phyloP scores from a whole-genome alignment of 2,797 vertebrate genomes.

The Manis javanica region DNA sequence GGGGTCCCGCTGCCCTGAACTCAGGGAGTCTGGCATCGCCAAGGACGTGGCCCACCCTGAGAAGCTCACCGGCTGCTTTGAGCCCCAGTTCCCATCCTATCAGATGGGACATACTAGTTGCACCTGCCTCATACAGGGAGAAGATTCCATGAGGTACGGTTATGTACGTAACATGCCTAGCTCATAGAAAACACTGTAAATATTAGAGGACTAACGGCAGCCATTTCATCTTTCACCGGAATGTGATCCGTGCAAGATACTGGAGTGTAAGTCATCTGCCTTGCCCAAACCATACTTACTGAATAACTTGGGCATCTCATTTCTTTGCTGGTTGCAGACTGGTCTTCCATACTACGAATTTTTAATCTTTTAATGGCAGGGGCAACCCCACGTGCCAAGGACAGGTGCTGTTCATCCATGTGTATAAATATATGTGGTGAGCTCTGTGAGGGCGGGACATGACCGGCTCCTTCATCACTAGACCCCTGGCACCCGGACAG shows the following conservation, averaged over 20 bases:
- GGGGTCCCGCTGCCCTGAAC: background rate
- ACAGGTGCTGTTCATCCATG: too few relatives aligned
- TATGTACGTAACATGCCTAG: too few relatives aligned
- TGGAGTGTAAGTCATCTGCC: background rate
- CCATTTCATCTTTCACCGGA: rapidly evolving
- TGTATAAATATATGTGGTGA: rapidly evolving
- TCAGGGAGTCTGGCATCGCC: background rate
- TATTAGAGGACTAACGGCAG: rapidly evolving
- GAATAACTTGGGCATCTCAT: rapidly evolving
- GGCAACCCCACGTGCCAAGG: background rate
- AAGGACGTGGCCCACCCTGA: background rate
- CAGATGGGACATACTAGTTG: background rate
- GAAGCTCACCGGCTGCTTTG: background rate
- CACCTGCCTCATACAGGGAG: background rate
- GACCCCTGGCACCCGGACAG: background rate
- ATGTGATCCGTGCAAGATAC: background rate
- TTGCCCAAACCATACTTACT: background rate
- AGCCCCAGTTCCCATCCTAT: background rate
- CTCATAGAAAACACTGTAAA: too few relatives aligned
- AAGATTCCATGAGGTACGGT: too few relatives aligned
- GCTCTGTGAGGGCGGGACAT: background rate
- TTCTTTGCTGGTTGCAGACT: background rate
- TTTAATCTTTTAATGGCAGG: background rate
- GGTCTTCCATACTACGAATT: background rate
- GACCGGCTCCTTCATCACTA: rapidly evolving